Conservation (phyloP, 2,888 invertebrate species). For the Apeira syringaria region DNA sequence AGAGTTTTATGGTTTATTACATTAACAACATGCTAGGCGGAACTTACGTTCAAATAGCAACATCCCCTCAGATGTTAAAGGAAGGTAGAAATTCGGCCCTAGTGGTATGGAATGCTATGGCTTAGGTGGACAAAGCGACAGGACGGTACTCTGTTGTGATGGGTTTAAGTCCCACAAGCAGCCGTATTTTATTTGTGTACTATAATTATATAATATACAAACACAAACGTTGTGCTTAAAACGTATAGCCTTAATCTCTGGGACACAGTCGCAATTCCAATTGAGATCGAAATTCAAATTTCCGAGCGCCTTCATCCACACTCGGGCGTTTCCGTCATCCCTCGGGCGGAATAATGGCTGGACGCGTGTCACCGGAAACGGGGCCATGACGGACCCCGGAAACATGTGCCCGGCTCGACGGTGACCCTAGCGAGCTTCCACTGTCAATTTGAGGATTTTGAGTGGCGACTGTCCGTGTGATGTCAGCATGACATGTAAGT, state of each 20-base stretch:
- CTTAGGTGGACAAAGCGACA: too few relatives aligned
- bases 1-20: too few relatives aligned
- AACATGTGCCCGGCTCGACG: conserved; percentile 33
- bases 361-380: conserved; percentile 59
- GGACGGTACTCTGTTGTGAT: too few relatives aligned
- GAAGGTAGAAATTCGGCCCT: too few relatives aligned
- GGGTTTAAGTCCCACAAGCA: too few relatives aligned
- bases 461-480: neutral
- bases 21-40: too few relatives aligned
- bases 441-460: conserved; percentile 8
- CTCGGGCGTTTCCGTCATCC: conserved; percentile 60
- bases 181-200: too few relatives aligned
- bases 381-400: conserved; percentile 62
- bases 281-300: conserved; percentile 51
- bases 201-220: too few relatives aligned
- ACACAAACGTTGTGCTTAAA: too few relatives aligned
- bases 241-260: neutral
- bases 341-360: conserved; percentile 57
- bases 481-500: conserved; percentile 1
- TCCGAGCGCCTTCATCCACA: conserved; percentile 52
- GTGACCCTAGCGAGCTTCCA: conserved; percentile 1
- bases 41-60: too few relatives aligned
- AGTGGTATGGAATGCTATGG: too few relatives aligned
- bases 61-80: too few relatives aligned
- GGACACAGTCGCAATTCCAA: conserved; percentile 17